phyloP scores from a whole-genome alignment of 2,113 vertebrate species.

The Pelodiscus sinensis region DNA sequence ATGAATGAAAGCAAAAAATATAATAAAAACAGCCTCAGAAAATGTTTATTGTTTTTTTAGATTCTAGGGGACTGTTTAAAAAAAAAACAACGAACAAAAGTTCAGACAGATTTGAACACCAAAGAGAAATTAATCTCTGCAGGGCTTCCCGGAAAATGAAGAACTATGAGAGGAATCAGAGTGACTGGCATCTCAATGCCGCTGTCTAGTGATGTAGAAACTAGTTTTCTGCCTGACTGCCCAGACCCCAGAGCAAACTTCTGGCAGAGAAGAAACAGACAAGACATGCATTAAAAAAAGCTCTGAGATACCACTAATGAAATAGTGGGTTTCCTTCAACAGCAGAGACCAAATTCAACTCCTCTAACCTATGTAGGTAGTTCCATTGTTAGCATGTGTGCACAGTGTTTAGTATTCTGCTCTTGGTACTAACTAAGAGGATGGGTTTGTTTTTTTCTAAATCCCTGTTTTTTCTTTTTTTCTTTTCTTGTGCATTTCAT shows the following conservation, averaged over 20 bases:
- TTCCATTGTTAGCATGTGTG: not conserved
- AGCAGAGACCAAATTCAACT: not conserved
- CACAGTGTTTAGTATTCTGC: not conserved
- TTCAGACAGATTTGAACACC: not conserved
- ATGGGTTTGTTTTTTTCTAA: constrained; percentile 10
- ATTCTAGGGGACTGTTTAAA: not conserved
- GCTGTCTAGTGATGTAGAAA: constrained; percentile 69
- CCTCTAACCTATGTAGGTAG: not conserved
- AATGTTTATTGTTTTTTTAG: not conserved
- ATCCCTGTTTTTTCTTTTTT: not conserved
- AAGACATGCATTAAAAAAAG: constrained; percentile 45
- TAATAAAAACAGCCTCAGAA: accelerated
- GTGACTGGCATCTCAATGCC: constrained; percentile 43
- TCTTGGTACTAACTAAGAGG: not conserved
- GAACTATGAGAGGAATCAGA: not conserved
- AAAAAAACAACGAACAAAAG: not conserved
- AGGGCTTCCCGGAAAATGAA: not conserved
- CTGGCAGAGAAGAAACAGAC: constrained; percentile 55
- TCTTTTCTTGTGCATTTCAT: not conserved
- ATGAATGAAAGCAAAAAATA: not conserved
- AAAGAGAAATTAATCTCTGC: constrained; percentile 29
- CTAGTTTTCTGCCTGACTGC: constrained; percentile 75
- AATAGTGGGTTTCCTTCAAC: not conserved
- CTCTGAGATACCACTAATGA: not conserved
- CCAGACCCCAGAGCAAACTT: constrained; percentile 64